phyloP scores from a whole-genome alignment of 2,888 invertebrate genomes.

The Drosophila multiciliata region DNA sequence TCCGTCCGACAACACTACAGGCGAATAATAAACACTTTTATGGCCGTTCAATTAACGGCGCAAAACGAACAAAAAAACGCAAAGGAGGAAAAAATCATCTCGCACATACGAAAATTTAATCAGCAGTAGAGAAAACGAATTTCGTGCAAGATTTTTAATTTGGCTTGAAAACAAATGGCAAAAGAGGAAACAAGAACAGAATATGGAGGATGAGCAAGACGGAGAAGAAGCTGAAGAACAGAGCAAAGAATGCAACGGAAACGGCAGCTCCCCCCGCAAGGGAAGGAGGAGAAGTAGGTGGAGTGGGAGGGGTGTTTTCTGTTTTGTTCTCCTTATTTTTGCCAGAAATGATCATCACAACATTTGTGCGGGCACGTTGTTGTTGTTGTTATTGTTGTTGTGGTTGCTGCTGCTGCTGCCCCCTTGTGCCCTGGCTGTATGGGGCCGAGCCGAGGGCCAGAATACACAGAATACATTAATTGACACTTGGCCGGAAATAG shows the following conservation, averaged over 20 bases:
- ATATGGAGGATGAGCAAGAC: slow-evolving; percentile 13
- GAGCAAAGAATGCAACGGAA: slow-evolving; percentile 54
- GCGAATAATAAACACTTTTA: slow-evolving; percentile 26
- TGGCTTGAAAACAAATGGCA: slow-evolving; percentile 66
- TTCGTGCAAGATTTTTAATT: slow-evolving; percentile 67
- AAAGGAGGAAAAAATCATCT: slow-evolving; percentile 24
- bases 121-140: slow-evolving; percentile 56
- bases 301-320: slow-evolving; percentile 22
- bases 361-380: slow-evolving; percentile 78
- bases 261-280: slow-evolving; percentile 34
- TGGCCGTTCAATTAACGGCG: slow-evolving; percentile 50
- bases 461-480: slow-evolving; percentile 78
- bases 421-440: slow-evolving; percentile 48
- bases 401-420: slow-evolving; percentile 26
- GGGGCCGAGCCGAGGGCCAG: slow-evolving; percentile 54
- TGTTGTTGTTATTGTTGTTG: slow-evolving; percentile 50
- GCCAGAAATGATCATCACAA: slow-evolving; percentile 76
- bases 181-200: slow-evolving; percentile 27
- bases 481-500: slow-evolving; percentile 82
- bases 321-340: slow-evolving; percentile 48
- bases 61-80: slow-evolving; percentile 11
- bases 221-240: slow-evolving; percentile 7
- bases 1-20: not conserved
- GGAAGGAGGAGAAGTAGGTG: slow-evolving; percentile 1
- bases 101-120: slow-evolving; percentile 50